Evolutionary conservation across 37 sponge, comb jelly and placozoan genomes (phyloP), one percentile per base, ranked within the genome.

Genomic region (Geodia barretti): DNA sequence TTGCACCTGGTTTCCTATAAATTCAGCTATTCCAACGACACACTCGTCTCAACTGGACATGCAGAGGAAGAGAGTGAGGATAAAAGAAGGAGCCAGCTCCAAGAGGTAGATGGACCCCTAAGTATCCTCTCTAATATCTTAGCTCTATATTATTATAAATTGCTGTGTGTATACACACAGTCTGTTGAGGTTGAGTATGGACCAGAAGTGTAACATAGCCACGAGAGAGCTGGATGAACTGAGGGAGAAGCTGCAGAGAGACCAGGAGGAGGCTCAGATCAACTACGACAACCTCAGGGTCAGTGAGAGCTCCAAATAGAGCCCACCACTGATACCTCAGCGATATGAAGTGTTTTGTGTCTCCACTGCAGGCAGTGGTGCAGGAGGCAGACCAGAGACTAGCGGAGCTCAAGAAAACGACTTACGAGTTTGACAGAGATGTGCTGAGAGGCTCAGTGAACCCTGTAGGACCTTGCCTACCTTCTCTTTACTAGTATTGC

Each of bases 131-230:
- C 61, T 60, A 28, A 31, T 19, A 31, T 31, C 30, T 14, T 30
- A 75, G 32, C 58, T 25, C 11, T 47, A 31, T 75, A 20, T 58
- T 58, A 20, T 58, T 58, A 20, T 58, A 20, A 20, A 20, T 58
- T 58, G 60, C 60, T 19, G 11, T 58, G 60, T 58, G 60, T 58
- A 11, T 19, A 58, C 17, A 20, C 19, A 28, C 59, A 90, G 97
- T 58, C 42, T 90, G n/a, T 73, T 92, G 72, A 82, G 82, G 72
- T 72, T 98, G 62, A 96, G 86, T 32, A 76, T 92, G 47, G 99
- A 94, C 41, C 99, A 98, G 89, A 98, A 98, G 73, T 96, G 95
- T 85, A 96, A 98, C 76, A 94, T 98, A 42, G 99, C 99, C 31
- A 88, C 92, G 24, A 71, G 95, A 70, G 99, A 98, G 80, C 73